Conservation (phyloP, 2,888 invertebrate species). For the Apamea sordens region DNA sequence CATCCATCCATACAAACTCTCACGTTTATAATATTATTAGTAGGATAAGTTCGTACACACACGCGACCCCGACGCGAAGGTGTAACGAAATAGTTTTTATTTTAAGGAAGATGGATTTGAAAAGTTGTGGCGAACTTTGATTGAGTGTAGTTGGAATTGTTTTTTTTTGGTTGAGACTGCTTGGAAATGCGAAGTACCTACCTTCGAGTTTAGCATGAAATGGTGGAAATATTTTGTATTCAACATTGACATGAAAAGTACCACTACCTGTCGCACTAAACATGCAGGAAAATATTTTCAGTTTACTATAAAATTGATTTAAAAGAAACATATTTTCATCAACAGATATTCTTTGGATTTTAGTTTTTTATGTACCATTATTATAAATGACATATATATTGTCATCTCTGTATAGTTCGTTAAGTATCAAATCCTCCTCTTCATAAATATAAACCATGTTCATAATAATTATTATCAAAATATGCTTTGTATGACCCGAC, state of each 20-base stretch:
- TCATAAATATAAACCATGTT: slow-evolving; percentile 17
- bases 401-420: not conserved
- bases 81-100: slow-evolving; percentile 31
- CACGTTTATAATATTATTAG: no score
- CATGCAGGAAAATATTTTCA: not conserved
- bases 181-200: not conserved
- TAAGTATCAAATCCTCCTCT: slow-evolving; percentile 4
- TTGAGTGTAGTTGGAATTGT: slow-evolving; percentile 22
- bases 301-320: not conserved
- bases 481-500: slow-evolving; percentile 40
- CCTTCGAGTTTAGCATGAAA: not conserved
- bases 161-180: slow-evolving; percentile 6
- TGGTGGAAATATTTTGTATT: not conserved
- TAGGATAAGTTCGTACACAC: slow-evolving; percentile 28
- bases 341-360: not conserved
- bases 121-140: slow-evolving; percentile 40
- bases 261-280: no score
- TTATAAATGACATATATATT: not conserved
- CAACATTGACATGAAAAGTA: not conserved
- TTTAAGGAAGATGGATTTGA: slow-evolving; percentile 21
- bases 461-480: slow-evolving; percentile 51
- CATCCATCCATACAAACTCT: no score
- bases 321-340: not conserved
- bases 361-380: not conserved
- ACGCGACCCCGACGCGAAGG: slow-evolving; percentile 26